Percentiles rank a stretch among this genome's conserved stretches.
Conservation (phyloP, 1,140 invertebrate genomes). For the Procambarus virginalis region DNA sequence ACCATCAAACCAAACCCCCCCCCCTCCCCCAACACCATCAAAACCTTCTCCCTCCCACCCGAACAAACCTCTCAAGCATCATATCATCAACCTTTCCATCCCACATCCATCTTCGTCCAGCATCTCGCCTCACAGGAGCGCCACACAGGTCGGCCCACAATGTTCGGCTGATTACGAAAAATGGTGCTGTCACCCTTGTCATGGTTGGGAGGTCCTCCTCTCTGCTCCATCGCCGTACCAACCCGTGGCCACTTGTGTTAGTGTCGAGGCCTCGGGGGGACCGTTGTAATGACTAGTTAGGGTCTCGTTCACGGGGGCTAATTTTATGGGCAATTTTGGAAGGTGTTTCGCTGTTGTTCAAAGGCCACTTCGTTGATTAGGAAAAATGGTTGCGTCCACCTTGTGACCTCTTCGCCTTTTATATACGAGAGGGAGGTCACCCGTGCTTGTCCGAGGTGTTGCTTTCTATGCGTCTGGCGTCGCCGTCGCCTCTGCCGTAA, state of each 20-base stretch:
- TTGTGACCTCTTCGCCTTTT: not conserved
- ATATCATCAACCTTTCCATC: not conserved
- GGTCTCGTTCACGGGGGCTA: not conserved
- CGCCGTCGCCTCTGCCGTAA: too few species aligned
- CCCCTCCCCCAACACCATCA: not conserved
- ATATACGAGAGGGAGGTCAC: not conserved
- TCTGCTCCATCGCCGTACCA: too few species aligned
- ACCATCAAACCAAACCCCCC: not conserved
- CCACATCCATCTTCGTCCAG: constrained; percentile 35
- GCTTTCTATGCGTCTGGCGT: too few species aligned
- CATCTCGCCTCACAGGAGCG: not conserved
- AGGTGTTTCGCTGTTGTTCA: not conserved
- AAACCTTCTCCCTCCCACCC: not conserved
- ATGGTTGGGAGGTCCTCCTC: constrained; percentile 2
- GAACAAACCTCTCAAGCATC: not conserved
- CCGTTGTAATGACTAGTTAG: not conserved
- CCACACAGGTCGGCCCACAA: constrained; percentile 35
- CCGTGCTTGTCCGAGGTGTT: too few species aligned
- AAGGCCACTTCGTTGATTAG: not conserved
- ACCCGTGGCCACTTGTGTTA: not conserved
- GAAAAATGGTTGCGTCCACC: not conserved
- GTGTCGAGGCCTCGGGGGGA: not conserved
- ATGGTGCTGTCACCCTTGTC: constrained; percentile 41
- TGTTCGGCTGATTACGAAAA: constrained; percentile 55
- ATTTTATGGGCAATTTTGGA: not conserved